phyloP scores from a whole-genome alignment of 2,113 vertebrate genomes.

The Boleophthalmus pectinirostris region DNA sequence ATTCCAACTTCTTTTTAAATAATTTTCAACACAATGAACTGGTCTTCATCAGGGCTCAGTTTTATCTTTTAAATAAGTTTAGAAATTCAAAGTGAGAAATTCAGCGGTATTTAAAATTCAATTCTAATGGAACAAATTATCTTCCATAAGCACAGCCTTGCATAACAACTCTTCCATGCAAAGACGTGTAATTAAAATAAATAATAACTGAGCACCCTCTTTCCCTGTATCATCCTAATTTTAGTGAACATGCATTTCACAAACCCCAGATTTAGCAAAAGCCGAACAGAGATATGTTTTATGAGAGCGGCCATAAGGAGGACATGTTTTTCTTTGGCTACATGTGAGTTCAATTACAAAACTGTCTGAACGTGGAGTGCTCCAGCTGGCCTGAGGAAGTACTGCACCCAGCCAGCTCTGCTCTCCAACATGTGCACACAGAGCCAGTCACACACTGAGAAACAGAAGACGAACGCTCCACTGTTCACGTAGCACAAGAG shows the following conservation, averaged over 20 bases:
- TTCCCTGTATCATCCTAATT: neutral
- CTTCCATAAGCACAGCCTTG: no score
- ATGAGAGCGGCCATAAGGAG: neutral
- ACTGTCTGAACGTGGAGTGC: neutral
- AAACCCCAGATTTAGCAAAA: neutral
- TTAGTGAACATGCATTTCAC: neutral
- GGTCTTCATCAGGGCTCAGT: no score
- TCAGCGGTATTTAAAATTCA: no score
- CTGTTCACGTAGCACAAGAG: neutral
- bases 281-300: neutral
- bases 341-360: constrained; percentile 6
- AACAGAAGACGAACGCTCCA: neutral
- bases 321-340: constrained; percentile 11
- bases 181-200: no score
- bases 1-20: no score
- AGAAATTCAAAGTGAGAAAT: no score
- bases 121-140: no score
- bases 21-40: no score
- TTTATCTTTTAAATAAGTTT: no score
- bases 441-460: neutral
- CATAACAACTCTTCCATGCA: no score
- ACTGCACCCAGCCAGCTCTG: neutral
- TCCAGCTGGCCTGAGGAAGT: neutral
- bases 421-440: neutral
- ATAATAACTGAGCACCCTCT: neutral